Base-by-base conservation (phyloP, 1,140 invertebrate species). In the Pseudomyrmex flavicornis region DNA sequence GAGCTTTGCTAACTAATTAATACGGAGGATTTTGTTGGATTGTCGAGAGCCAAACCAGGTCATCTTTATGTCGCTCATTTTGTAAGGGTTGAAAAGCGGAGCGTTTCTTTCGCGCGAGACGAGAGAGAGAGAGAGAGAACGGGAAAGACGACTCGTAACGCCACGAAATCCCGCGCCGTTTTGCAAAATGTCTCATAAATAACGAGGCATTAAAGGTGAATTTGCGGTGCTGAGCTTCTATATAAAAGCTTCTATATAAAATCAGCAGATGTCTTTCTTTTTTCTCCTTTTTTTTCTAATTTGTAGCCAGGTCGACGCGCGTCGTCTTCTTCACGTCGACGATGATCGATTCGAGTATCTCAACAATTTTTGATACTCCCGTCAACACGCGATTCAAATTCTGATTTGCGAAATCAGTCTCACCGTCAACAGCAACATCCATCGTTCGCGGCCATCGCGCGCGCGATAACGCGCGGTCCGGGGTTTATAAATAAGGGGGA, bases 1-100 rank as follows among this genome's bases (percentile, higher is more conserved):
- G 50, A 70, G 13, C 82, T 74, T 68, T 73, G 65, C 75, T 69
- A 85, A 83, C 86, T 87, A 87, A 87, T 86, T 87, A 86, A 86
- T 83, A 54, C 54, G 22, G 15, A 73, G 48, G 66, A 79, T 86
- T 86, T 54, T 26, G 15, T 8, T 13, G 68, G 66, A 50, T 80
- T 12, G 66, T 59, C 44, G 54, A 52, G 50, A 10, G 12, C 7
- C 46, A 46, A 80, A 61, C 20, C 76, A 72, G 76, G 76, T 72
- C 76, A 80, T 70, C 76, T 80, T 35, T 80, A 35, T 46, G 9
- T 10, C 35, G 22, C 44, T 70, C 52, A 35, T 13, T 70, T 12
- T 15, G 50, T 46, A 72, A 61, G 7, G 44, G 15, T 13, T 12
- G 20, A 56, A 3, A 22, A 46, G 44, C 44, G 20, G 8, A 20